Conservation (phyloP, 23 tunicate species). For the Styela plicata region DNA sequence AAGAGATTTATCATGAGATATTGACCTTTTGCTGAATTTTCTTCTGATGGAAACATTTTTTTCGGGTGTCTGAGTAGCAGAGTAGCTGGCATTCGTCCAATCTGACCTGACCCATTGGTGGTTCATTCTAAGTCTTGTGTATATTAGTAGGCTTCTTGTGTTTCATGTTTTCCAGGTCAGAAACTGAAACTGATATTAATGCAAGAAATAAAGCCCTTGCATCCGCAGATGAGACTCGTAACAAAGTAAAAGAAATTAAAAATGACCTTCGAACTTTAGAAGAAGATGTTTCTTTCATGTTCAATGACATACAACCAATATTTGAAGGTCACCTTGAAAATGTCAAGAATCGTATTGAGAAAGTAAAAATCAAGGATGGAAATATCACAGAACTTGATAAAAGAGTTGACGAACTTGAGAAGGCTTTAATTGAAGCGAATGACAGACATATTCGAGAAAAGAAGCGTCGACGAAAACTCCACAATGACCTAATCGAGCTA, state of each 20-base stretch:
- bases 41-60: no score
- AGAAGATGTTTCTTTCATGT: slow-evolving; percentile 31
- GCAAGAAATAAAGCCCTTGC: neutral
- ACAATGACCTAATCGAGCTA: slow-evolving; percentile 49
- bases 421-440: slow-evolving; percentile 12
- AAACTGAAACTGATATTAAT: neutral
- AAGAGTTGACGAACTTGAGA: slow-evolving; percentile 7
- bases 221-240: slow-evolving; percentile 4
- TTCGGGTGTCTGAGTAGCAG: no score
- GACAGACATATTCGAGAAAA: slow-evolving; percentile 43
- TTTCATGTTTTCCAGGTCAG: neutral
- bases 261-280: slow-evolving; percentile 24
- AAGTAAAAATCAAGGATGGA: slow-evolving; percentile 19
- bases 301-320: slow-evolving; percentile 17
- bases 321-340: slow-evolving; percentile 4
- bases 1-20: no score
- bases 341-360: slow-evolving; percentile 8
- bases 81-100: no score
- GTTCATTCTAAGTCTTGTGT: neutral
- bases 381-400: slow-evolving; percentile 7
- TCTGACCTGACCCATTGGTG: neutral
- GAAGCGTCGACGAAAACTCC: slow-evolving; percentile 39
- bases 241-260: slow-evolving; percentile 25
- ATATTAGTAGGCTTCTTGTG: neutral
- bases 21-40: no score